These are phyloP conservation scores for Patella caerulea DNA, from an alignment of 2,888 invertebrate species.

Conservation along the genomic window DNA sequence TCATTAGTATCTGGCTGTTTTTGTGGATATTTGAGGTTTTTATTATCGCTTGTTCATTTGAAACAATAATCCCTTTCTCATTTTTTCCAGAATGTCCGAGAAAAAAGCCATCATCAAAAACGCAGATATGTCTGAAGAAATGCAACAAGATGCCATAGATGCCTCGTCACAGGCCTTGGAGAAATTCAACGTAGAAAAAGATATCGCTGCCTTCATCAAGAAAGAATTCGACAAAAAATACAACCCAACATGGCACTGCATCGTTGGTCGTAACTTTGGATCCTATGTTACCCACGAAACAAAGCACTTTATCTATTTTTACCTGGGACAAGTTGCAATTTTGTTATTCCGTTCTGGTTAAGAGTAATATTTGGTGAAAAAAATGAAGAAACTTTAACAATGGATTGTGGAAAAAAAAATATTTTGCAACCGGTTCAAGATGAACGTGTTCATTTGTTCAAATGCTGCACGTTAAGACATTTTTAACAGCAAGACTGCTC, in stretches of 20 bases:
- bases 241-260: constrained; percentile 99
- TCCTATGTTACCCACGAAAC: constrained; percentile 99
- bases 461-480: too few species aligned
- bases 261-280: constrained; percentile 98
- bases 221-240: constrained; percentile 99
- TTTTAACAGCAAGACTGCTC: too few species aligned
- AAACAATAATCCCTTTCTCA: too few species aligned
- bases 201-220: constrained; percentile 98
- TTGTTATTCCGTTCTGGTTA: constrained; percentile 99
- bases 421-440: too few species aligned
- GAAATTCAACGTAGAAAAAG: constrained; percentile 99
- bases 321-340: constrained; percentile 98
- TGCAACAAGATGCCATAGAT: constrained; percentile 99
- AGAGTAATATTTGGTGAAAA: not conserved
- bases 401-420: too few species aligned
- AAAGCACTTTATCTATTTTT: constrained; percentile 99
- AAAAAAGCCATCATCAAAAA: constrained; percentile 98
- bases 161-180: constrained; percentile 98
- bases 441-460: too few species aligned
- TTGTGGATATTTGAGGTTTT: too few species aligned
- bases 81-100: constrained; percentile 39
- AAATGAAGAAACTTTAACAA: too few species aligned
- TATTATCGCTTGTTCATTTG: too few species aligned
- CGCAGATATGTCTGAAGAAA: constrained; percentile 99
- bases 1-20: too few species aligned